These are phyloP conservation scores for Elephas maximus DNA, from an alignment of 2,113 vertebrate species.

Conservation along the genomic window DNA sequence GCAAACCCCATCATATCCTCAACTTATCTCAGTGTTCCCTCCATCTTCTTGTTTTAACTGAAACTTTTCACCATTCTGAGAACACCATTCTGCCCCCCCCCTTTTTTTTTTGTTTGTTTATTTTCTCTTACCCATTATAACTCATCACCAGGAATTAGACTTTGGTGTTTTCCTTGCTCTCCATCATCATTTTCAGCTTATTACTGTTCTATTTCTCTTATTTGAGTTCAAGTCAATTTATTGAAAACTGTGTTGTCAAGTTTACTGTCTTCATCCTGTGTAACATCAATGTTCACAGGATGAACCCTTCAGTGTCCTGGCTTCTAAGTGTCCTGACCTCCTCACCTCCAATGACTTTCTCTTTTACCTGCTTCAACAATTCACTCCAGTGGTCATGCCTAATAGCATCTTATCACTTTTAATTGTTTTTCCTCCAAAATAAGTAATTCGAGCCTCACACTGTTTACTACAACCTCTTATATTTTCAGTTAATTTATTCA, in stretches of 20 bases:
- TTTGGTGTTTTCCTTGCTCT: not conserved
- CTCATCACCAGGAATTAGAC: not conserved
- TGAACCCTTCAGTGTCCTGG: not conserved
- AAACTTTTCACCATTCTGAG: not conserved
- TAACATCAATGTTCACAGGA: not conserved
- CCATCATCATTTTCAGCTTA: not conserved
- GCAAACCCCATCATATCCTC: not conserved
- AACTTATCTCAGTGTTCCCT: not conserved
- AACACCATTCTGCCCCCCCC: too few relatives aligned
- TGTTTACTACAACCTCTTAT: not conserved
- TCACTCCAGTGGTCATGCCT: not conserved
- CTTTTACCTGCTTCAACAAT: not conserved
- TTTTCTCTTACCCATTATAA: not conserved
- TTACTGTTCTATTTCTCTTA: not conserved
- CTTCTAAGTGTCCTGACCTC: not conserved
- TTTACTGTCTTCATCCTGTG: too few relatives aligned
- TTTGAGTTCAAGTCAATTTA: not conserved
- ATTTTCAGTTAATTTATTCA: not conserved
- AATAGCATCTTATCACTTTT: not conserved
- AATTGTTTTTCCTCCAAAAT: not conserved
- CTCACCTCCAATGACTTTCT: not conserved
- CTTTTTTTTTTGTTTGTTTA: not conserved
- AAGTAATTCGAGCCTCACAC: not conserved
- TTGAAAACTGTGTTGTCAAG: not conserved
- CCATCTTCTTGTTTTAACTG: not conserved